Evolutionary conservation across 2,113 vertebrate species (phyloP).

Genomic region (Phycodurus eques): DNA sequence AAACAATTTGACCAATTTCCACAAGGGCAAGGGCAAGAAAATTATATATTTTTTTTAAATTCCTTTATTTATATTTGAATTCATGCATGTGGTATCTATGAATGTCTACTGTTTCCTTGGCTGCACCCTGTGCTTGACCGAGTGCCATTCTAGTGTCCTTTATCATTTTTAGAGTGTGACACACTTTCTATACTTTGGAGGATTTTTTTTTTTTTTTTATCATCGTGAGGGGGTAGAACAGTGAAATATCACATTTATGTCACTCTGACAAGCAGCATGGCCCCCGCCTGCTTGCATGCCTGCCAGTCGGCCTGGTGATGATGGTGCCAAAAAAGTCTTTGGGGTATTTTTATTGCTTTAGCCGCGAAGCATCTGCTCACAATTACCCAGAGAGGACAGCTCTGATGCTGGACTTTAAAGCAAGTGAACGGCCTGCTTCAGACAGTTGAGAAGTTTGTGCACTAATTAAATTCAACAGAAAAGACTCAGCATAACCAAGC

Average conservation of each 20-base stretch:
- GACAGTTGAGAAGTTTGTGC: constrained; percentile 69
- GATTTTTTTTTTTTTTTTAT: constrained; percentile 41
- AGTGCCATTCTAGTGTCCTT: constrained; percentile 47
- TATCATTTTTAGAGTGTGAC: constrained; percentile 40
- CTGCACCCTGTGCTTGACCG: constrained; percentile 21
- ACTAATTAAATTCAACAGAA: constrained; percentile 76
- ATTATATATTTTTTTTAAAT: not conserved
- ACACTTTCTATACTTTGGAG: constrained; percentile 46
- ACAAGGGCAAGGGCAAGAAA: not conserved
- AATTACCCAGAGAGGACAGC: constrained; percentile 73
- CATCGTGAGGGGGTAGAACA: constrained; percentile 21
- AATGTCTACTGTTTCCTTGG: not conserved
- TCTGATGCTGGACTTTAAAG: constrained; percentile 69
- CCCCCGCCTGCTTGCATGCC: constrained; percentile 43
- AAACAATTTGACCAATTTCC: not conserved
- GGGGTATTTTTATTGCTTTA: constrained; percentile 76
- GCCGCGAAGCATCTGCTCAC: constrained; percentile 75
- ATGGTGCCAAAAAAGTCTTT: constrained; percentile 60
- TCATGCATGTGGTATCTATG: not conserved
- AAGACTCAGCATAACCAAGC: constrained; percentile 53
- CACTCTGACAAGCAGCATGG: constrained; percentile 51
- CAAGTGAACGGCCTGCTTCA: constrained; percentile 62
- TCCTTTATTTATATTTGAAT: not conserved
- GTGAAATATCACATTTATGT: constrained; percentile 59
- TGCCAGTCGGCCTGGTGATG: constrained; percentile 54